These are phyloP conservation scores for Phaethornis superciliosus DNA, from an alignment of 2,113 vertebrate species.

Conservation along the genomic window DNA sequence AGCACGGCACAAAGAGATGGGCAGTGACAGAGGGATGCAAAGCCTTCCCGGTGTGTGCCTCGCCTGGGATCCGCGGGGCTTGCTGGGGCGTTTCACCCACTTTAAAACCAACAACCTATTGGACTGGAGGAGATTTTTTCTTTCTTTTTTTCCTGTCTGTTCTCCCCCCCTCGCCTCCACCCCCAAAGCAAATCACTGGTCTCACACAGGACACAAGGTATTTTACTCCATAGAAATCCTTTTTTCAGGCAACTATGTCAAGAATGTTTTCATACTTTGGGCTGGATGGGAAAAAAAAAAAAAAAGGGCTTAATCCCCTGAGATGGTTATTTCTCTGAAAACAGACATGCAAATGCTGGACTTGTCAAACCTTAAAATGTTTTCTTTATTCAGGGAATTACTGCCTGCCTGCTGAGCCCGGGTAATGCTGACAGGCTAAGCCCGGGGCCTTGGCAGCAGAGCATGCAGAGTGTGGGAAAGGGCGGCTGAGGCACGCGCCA, in stretches of 20 bases:
- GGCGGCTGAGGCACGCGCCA: slow-evolving; percentile 85
- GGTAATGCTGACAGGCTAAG: slow-evolving; percentile 80
- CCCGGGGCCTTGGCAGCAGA: slow-evolving; percentile 75
- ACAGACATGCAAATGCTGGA: slow-evolving; percentile 78
- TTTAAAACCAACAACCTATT: slow-evolving; percentile 39
- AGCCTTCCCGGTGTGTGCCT: background rate
- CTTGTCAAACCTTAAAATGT: slow-evolving; percentile 76
- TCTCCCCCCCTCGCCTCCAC: background rate
- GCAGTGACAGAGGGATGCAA: background rate
- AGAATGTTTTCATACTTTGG: slow-evolving; percentile 82
- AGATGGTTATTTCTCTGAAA: slow-evolving; percentile 84
- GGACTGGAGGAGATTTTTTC: slow-evolving; percentile 37
- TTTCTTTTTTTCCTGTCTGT: slow-evolving; percentile 20
- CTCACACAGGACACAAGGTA: slow-evolving; percentile 50
- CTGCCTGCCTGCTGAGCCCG: slow-evolving; percentile 86
- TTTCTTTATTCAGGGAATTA: slow-evolving; percentile 81
- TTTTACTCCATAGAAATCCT: slow-evolving; percentile 75
- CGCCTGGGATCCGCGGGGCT: background rate
- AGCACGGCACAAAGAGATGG: background rate
- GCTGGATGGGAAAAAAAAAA: slow-evolving; percentile 30
- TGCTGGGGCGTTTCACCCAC: background rate
- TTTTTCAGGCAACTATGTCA: slow-evolving; percentile 76
- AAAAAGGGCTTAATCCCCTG: slow-evolving; percentile 75
- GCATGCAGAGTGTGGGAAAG: slow-evolving; percentile 87
- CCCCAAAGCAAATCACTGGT: slow-evolving; percentile 52